Base-by-base conservation (phyloP, 2,113 vertebrate genomes). In the Tiliqua scincoides region DNA sequence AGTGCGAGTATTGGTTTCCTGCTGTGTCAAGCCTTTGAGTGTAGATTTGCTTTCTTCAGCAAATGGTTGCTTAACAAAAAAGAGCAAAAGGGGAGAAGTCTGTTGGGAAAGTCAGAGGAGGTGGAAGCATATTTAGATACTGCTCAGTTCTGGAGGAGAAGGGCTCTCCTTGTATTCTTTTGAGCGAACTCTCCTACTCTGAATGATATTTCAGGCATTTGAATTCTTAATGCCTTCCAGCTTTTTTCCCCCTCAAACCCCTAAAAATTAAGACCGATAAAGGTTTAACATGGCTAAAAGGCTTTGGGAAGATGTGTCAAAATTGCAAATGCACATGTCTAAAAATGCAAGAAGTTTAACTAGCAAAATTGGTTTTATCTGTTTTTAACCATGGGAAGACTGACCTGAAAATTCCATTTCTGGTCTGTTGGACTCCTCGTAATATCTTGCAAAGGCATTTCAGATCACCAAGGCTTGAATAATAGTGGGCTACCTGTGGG, bases 61-160 rank as follows among this genome's bases (percentile, higher is more conserved):
- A 93, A 95, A 88, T 0, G n/a, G 87, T 94, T 93, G 91, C 88
- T 74, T 59, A 62, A 62, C 25, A 25, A 85, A 30, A 79, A 70
- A 52, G 88, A 87, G 89, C 91, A 89, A 85, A 71, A 85, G 82
- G 83, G 17, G 80, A 89, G 57, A 83, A 57, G 62, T 91, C 75
- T 91, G 84, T 86, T 91, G 92, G 90, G 92, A 93, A 94, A 93
- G 88, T 88, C 10, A 84, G 91, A 94, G 90, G 84, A 88, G 87
- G 88, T 83, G 89, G 89, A 82, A 75, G 91, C 9, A 78, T 88
- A 91, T 57, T 93, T 89, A 88, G 85, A 89, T 83, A 86, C 82
- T 82, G 86, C 84, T 87, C 71, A 82, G n/a, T 71, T 37, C 80
- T 71, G 9, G 54, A 57, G 5, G 40, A 65, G 74, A 63, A 32